Percentiles rank a stretch among this genome's conserved stretches.
Evolutionary conservation across 2,113 vertebrate genomes (phyloP).

Genomic region (Procavia capensis): DNA sequence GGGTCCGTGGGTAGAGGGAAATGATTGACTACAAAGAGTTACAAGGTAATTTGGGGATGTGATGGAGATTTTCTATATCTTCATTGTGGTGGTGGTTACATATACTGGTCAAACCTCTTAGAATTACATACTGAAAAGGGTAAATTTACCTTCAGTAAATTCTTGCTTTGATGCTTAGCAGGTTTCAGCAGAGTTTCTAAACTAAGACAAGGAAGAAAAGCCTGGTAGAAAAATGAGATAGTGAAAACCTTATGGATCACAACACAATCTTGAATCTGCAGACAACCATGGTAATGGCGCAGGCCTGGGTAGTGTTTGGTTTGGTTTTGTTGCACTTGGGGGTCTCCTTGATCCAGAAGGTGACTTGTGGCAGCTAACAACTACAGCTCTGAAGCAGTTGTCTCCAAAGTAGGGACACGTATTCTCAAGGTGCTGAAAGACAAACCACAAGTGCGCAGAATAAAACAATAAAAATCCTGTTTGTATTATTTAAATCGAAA

Average conservation of each 20-base stretch:
- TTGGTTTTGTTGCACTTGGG: too few relatives aligned
- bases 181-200: too few relatives aligned
- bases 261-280: too few relatives aligned
- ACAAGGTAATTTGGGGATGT: not conserved
- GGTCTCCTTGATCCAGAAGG: too few relatives aligned
- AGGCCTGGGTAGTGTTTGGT: too few relatives aligned
- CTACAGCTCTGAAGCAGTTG: not conserved
- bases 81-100: not conserved
- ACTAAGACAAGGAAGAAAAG: too few relatives aligned
- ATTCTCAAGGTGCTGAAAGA: not conserved
- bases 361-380: not conserved
- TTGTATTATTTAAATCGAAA: not conserved
- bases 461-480: not conserved
- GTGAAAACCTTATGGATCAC: too few relatives aligned
- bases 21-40: not conserved
- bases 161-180: too few relatives aligned
- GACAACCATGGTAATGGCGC: too few relatives aligned
- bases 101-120: not conserved
- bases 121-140: not conserved
- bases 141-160: not conserved
- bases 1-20: not conserved
- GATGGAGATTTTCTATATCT: not conserved
- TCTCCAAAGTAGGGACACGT: not conserved
- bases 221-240: too few relatives aligned
- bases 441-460: not conserved